Evolutionary conservation across 2,888 invertebrate genomes (phyloP).

Genomic region (Ichneumon xanthorius): DNA sequence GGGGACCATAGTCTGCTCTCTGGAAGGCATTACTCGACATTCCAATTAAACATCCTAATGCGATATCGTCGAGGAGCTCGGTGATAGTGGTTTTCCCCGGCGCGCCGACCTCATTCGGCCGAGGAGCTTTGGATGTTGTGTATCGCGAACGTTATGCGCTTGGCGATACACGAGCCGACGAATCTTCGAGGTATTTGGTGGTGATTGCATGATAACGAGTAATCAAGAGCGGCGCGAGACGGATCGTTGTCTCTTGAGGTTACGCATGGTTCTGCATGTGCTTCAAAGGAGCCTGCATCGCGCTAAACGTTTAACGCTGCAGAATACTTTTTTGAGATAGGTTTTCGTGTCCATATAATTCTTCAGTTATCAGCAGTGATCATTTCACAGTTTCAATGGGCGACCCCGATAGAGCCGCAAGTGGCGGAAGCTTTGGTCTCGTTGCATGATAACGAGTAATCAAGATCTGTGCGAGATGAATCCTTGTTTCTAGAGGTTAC

Average conservation of each 20-base stretch:
- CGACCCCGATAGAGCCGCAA: not conserved
- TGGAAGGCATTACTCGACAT: conserved; percentile 68
- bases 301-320: not conserved
- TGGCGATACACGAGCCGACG: conserved; percentile 19
- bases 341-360: not conserved
- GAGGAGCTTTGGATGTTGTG: conserved; percentile 13
- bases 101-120: conserved; percentile 8
- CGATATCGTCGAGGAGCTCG: conserved; percentile 22
- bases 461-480: not conserved
- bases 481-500: not conserved
- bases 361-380: not conserved
- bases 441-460: not conserved
- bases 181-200: not conserved
- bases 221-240: not conserved
- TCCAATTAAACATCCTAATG: conserved; percentile 67
- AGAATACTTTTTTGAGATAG: not conserved
- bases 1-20: not conserved
- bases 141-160: conserved; percentile 9
- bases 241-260: not conserved
- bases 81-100: conserved; percentile 17
- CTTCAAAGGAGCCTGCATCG: too few species aligned
- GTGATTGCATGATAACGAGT: not conserved
- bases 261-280: too few species aligned
- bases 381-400: not conserved
- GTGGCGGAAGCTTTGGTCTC: not conserved